Conservation (phyloP, 1,140 invertebrate genomes). For the Heliothis subflexa region DNA sequence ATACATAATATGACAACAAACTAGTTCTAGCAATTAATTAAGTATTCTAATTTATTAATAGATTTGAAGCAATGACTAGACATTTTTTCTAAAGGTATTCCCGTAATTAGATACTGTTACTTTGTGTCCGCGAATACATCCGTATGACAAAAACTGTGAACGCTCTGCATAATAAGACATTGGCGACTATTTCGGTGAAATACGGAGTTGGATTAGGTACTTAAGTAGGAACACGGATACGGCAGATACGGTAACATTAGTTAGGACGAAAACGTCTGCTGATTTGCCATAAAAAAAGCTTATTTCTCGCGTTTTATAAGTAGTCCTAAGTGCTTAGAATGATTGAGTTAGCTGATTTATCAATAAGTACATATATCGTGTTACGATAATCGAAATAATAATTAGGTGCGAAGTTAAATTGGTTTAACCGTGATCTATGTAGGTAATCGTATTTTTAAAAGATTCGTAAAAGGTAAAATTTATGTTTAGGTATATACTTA, state of each 20-base stretch:
- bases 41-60: background rate
- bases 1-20: background rate
- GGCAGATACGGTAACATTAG: background rate
- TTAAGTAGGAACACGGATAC: background rate
- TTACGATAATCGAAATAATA: too few relatives aligned
- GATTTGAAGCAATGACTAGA: background rate
- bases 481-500: too few relatives aligned
- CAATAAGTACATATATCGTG: too few relatives aligned
- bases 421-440: too few relatives aligned
- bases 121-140: background rate
- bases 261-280: background rate
- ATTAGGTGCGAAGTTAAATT: too few relatives aligned
- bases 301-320: too few relatives aligned
- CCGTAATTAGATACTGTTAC: slow-evolving; percentile 14
- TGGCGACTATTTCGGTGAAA: background rate
- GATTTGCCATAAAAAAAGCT: too few relatives aligned
- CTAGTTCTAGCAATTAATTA: background rate
- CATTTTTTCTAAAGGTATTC: slow-evolving; percentile 11
- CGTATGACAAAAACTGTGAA: background rate
- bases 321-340: too few relatives aligned
- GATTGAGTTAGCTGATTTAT: too few relatives aligned
- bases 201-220: background rate
- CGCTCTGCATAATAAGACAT: slow-evolving; percentile 7
- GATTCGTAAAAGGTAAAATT: too few relatives aligned
- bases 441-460: too few relatives aligned